Base-by-base conservation (phyloP, 2,888 invertebrate species). In the Drosophila mimica region DNA sequence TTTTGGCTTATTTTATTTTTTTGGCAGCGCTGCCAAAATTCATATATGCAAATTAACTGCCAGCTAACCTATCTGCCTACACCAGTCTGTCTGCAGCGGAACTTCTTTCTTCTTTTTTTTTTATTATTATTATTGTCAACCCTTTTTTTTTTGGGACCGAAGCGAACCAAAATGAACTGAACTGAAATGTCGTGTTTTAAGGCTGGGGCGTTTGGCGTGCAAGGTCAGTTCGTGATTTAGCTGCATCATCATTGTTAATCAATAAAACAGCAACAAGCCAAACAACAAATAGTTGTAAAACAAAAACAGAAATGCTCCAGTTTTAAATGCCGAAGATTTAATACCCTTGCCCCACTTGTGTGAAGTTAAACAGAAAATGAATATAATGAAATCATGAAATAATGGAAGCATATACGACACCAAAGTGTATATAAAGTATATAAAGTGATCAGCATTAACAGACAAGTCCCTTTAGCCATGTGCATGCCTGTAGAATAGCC, bases 21-120 rank as follows among this genome's bases (percentile, higher is more conserved):
- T 36, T 7, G 78, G 78, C 78, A 65, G 30, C 52, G 59, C 61
- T 70, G 82, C 76, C 82, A 78, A 78, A 75, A 74, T 43, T 31
- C 15, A 31, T 72, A 40, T 82, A 87, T 86, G 87, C 87, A 87
- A 87, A 86, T 86, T 83, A 86, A 81, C 86, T 81, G 64, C 34
- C 15, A 46, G 15, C 46, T 15, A 46, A 46, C 8, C 25, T 15
- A 46, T 25, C 46, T 30, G 28, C 54, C 38, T 38, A 38, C 38
- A 28, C 34, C 34, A 31, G 9, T 4, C 83, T 81, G 66, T 30
- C 58, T 66, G 58, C 53, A 43, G 40, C 25, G 51, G 8, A 46
- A 46, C 58, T 56, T 58, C 33, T n/a, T 61, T 51, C 25, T 36
- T 46, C 48, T 53, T 56, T 53, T 33, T 36, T 69, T 69, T 67